phyloP scores from a whole-genome alignment of 2,888 invertebrate species.

The Volucella inanis region DNA sequence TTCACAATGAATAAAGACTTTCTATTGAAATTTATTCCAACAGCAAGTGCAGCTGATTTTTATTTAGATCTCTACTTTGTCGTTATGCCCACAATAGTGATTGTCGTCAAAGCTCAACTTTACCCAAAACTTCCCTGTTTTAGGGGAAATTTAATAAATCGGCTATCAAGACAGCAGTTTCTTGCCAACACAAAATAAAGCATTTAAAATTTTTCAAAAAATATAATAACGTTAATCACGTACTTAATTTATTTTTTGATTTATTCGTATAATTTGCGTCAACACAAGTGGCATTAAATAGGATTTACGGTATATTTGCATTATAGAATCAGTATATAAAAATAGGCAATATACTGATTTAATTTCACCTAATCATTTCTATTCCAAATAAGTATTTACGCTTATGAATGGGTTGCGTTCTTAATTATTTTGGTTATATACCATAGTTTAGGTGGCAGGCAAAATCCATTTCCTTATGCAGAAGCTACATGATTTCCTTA shows the following conservation, averaged over 20 bases:
- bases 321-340: neutral
- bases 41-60: no score
- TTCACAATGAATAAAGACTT: no score
- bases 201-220: neutral
- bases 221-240: slow-evolving; percentile 41
- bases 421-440: slow-evolving; percentile 33
- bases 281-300: slow-evolving; percentile 47
- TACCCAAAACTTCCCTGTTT: no score
- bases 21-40: no score
- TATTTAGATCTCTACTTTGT: no score
- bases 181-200: no score
- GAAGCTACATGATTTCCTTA: slow-evolving; percentile 62
- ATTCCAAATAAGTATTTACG: no score
- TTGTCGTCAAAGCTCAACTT: no score
- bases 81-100: no score
- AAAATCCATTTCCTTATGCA: slow-evolving; percentile 61
- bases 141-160: no score
- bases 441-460: slow-evolving; percentile 3
- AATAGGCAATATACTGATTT: neutral
- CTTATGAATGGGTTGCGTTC: neutral
- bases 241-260: slow-evolving; percentile 49
- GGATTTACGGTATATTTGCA: slow-evolving; percentile 41
- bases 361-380: neutral
- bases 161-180: no score
- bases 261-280: slow-evolving; percentile 52